Evolutionary conservation across 2,113 vertebrate genomes (phyloP).

Genomic region (Cebus imitator): DNA sequence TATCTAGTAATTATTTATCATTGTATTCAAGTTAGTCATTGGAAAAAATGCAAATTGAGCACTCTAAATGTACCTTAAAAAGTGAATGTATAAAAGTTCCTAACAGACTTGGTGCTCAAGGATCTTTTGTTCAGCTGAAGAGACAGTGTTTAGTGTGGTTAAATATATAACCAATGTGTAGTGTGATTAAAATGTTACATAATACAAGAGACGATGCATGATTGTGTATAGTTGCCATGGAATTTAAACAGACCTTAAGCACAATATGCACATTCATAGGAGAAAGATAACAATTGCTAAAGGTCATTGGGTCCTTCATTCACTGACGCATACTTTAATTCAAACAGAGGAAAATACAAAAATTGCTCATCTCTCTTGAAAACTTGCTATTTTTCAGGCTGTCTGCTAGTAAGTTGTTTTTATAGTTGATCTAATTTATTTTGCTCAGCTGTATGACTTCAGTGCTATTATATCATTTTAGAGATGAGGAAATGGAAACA

Average conservation of each 20-base stretch:
- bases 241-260: background rate
- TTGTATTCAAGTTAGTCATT: conserved; percentile 34
- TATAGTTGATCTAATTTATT: background rate
- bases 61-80: background rate
- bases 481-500: background rate
- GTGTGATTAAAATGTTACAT: background rate
- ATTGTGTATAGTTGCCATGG: background rate
- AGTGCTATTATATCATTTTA: background rate
- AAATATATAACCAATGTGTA: background rate
- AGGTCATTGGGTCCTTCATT: background rate
- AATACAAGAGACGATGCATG: background rate
- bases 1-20: background rate
- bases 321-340: background rate
- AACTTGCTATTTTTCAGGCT: background rate
- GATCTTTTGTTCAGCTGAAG: background rate
- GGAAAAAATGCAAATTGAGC: background rate
- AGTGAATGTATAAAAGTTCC: background rate
- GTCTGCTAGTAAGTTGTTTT: background rate
- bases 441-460: background rate
- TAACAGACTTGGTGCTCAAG: background rate
- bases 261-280: background rate
- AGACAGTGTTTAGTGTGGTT: background rate
- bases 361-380: background rate
- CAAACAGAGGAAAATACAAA: background rate
- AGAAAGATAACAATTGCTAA: background rate